Evolutionary conservation across 2,113 vertebrate species (phyloP), one percentile per base, ranked within the genome.

Genomic region (Toxotes chatareus): DNA sequence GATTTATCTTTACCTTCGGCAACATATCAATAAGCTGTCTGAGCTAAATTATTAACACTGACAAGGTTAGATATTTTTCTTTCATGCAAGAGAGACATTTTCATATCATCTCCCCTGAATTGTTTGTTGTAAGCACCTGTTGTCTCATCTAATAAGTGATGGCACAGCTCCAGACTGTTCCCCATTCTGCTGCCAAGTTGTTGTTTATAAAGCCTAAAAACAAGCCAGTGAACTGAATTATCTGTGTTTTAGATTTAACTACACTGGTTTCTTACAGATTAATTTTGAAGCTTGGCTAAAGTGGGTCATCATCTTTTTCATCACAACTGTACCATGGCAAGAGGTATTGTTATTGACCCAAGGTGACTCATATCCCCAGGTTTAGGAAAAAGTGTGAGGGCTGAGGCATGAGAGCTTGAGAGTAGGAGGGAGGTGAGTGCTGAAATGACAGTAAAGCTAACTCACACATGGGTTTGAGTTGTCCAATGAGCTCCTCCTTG

Each of bases 381-480:
- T 81, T 78, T 68, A 51, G 66, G 56, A 71, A 49, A 27, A 79
- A 75, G 62, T 40, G 44, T 42, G 40, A 63, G 51, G 60, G 66
- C 53, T 82, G 80, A 83, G 81, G 80, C 62, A 70, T 61, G 53
- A 79, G 79, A 65, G 67, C 53, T 27, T n/a, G 31, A 76, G 74
- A 47, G 84, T 63, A 47, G 72, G 80, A 79, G 53, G 31, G 38
- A 65, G 40, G 46, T 7, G 64, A 75, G 68, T 6, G 79, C 49
- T 64, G 32, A 75, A 59, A 23, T 67, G 75, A 32, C 17, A 21
- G 79, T 55, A 53, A 57, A 72, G 40, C 56, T 60, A 92, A 98
- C 98, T 99, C 95, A 99, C 98, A 99, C 98, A 99, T 99, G 1
- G 98, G 98, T 64, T 99, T 99, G 83, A 99, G 97, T 94, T 99